Base-by-base conservation (phyloP, 2,797 vertebrate species). In the Coreius guichenoti region DNA sequence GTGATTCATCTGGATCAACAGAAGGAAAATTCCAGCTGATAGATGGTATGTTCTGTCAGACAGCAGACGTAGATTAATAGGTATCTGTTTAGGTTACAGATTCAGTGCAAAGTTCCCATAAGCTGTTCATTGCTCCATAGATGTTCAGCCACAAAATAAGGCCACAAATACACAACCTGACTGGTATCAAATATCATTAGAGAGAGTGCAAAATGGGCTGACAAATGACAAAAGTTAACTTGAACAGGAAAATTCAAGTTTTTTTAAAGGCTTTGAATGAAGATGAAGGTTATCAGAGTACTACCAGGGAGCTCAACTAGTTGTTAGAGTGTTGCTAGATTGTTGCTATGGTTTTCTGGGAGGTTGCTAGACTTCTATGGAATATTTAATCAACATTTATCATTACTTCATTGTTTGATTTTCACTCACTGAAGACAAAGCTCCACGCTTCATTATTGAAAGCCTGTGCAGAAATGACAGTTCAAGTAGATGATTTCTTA, bases 1-100 rank as follows among this genome's bases (percentile, higher is more conserved):
- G 87, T 87, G 90, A 92, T 88, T 93, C 90, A 89, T 76, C 80
- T 69, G 87, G 86, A 80, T 88, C 87, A 82, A 78, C 63, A 51
- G 86, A 75, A 85, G 78, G 69, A 89, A 83, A 75, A 91, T 73
- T 82, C 54, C 33, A 36, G 36, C 61, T 68, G 80, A 80, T 67
- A 75, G 76, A 70, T 79, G 82, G 78, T 65, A 86, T 58, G 73
- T 82, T 88, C 73, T 74, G 72, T 47, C 49, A 73, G 58, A 76
- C 39, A 39, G 78, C 3, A 75, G 29, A 65, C 17, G 8, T 81
- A 76, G 56, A 81, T 82, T 1, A 33, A 84, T 14, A 21, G 31
- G 13, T 67, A 56, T 80, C 67, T 83, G n/a, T 79, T 83, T 83
- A 49, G 58, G 36, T 74, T 65, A 56, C 45, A 29, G 11, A 67